Base-by-base conservation (phyloP, 64 coral and sea anemone genomes). In the Montipora cactus region DNA sequence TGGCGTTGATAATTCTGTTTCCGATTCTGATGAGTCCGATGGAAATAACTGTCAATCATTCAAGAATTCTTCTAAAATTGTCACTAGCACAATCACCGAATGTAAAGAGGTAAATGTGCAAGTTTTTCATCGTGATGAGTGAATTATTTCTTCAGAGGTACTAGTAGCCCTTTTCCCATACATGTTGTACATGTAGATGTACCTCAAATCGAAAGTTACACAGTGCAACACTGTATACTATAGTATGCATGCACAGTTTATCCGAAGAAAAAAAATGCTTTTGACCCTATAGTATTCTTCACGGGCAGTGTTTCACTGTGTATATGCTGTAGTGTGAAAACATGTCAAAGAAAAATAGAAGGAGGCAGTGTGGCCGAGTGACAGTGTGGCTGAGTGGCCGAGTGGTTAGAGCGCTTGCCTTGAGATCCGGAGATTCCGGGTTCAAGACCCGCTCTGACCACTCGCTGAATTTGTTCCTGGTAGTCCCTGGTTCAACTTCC, bases 71-170 rank as follows among this genome's bases (percentile, higher is more conserved):
- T 48, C 78, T 52, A 80, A 28, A 80, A 52, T 47, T 48, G 46
- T 18, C 22, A 49, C 78, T 80, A 47, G 78, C 48, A 80, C 55
- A 47, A 82, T 50, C 50, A 82, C 80, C 51, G 11, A 51, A 82
- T 47, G 53, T 52, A 47, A 80, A 80, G 19, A 80, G 78, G 78
- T 82, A 82, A 82, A 82, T 61, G 9, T 55, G 20, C 16, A 82
- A 47, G 51, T 82, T 82, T 59, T 52, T 58, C 23, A 64, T 59
- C 64, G 59, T 82, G 22, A 52, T 82, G 51, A 25, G 51, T 59
- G 15, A 25, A 82, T 55, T 59, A 19, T 47, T 82, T 82, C 51
- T 61, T 59, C 51, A 82, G 46, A 51, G 48, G 49, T 81, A 55
- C 52, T 28, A 9, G 20, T 59, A 52, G 19, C 11, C 80, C 4